Evolutionary conservation across 2,797 vertebrate genomes (phyloP), one percentile per base, ranked within the genome.

Genomic region (Gouania willdenowi): DNA sequence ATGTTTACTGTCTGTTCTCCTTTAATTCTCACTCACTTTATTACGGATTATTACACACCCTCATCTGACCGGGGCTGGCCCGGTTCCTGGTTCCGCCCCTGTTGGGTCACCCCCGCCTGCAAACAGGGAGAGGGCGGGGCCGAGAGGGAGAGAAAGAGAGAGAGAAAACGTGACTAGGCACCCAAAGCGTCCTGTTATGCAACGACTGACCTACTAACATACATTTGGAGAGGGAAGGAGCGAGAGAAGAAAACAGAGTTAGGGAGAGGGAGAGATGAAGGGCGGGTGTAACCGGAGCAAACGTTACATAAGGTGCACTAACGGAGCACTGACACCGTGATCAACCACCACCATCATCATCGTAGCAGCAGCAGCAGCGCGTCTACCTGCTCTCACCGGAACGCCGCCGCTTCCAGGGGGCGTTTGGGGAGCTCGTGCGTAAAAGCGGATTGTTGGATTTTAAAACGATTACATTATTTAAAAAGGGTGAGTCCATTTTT

Each of bases 201-300:
- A 91, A 90, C 88, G 77, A 75, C 86, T 91, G 89, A 91, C 89
- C 89, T 87, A 91, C 89, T 91, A 90, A 90, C 89, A 91, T 86
- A 91, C 83, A 88, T 89, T 87, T 82, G 64, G 79, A 84, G 76
- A 48, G 74, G 41, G 61, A 53, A 45, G 36, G 45, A 31, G 47
- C 32, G 37, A 17, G 43, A 37, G 49, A 39, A 27, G 12, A 34
- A 38, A 9, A 10, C 14, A 35, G 20, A 42, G 39, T 33, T 19
- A 41, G 28, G 19, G 26, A 22, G 25, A 30, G 12, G 36, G 25
- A 30, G 12, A 36, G 23, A 22, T 9, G 42, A 65, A 66, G 68
- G 54, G 76, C 56, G 76, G 45, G 71, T 56, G 62, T 64, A 74
- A 67, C 28, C 60, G 67, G 71, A 80, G 76, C 78, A 60, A 70